Percentiles rank a stretch among this genome's conserved stretches.
Conservation (phyloP, 2,113 vertebrate genomes). For the Polypterus bichir region DNA sequence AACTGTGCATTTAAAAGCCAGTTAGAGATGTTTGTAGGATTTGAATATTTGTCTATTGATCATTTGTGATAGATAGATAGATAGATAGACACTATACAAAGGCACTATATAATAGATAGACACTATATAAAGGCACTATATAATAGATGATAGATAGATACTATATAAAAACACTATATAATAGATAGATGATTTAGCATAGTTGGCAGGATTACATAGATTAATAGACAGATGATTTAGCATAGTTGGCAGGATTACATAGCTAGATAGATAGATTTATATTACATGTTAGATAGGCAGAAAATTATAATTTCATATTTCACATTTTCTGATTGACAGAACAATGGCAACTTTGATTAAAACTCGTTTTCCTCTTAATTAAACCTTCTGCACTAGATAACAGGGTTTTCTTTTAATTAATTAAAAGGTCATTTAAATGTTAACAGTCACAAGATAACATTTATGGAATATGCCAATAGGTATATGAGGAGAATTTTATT, state of each 20-base stretch:
- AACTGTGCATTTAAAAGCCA: no score
- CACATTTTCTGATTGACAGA: conserved; percentile 20
- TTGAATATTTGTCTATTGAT: no score
- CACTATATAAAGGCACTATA: no score
- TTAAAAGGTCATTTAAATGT: conserved; percentile 22
- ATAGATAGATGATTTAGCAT: neutral
- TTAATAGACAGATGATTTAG: neutral
- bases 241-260: neutral
- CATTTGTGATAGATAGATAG: no score
- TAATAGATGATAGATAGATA: no score
- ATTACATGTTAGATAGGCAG: neutral
- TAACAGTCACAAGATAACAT: conserved; percentile 14
- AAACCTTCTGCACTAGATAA: no score
- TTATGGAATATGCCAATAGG: conserved; percentile 17
- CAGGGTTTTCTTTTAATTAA: conserved; percentile 20
- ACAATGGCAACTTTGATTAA: conserved; percentile 11
- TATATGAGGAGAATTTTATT: conserved; percentile 12
- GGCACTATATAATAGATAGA: no score
- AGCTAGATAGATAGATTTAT: neutral
- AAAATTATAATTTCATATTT: conserved; percentile 11
- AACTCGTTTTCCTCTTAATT: no score
- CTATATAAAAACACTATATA: no score
- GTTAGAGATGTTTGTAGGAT: no score
- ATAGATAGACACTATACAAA: no score
- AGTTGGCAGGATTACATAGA: neutral